phyloP scores from a whole-genome alignment of 2,113 vertebrate genomes.

The Salvator merianae region DNA sequence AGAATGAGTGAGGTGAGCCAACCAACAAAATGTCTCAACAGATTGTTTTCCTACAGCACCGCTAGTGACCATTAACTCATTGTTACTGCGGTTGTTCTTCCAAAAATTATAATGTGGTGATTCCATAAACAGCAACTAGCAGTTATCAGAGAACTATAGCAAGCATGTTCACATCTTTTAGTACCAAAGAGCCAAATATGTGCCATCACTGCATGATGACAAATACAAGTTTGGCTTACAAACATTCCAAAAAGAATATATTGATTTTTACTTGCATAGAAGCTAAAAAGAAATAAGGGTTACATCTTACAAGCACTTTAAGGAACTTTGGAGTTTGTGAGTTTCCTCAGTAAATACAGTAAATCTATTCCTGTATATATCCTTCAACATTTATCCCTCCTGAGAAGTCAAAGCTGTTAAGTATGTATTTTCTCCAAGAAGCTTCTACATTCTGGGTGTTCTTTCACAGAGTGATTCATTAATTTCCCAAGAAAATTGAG shows the following conservation, averaged over 20 bases:
- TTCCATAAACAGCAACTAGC: slow-evolving; percentile 15
- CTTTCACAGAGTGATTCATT: not conserved
- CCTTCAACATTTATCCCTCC: slow-evolving; percentile 2
- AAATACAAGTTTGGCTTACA: slow-evolving; percentile 13
- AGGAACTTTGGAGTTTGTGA: not conserved
- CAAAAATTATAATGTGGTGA: not conserved
- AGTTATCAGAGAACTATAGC: not conserved
- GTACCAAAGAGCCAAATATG: not conserved
- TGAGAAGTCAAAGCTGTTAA: not conserved
- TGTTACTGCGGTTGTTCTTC: not conserved
- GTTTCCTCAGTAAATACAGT: not conserved
- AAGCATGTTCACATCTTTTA: not conserved
- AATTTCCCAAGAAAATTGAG: slow-evolving; percentile 6
- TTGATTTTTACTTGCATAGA: slow-evolving; percentile 12
- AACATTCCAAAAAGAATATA: not conserved
- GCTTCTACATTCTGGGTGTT: not conserved
- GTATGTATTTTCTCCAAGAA: not conserved
- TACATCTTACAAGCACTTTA: slow-evolving; percentile 10
- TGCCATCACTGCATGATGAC: not conserved
- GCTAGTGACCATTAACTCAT: not conserved
- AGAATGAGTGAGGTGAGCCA: slow-evolving; percentile 3
- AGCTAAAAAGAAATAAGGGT: slow-evolving; percentile 10
- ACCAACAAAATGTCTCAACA: not conserved
- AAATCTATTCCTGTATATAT: not conserved
- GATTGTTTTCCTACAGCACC: not conserved